Conservation (phyloP, 1,140 invertebrate genomes). For the Penaeus japonicus region DNA sequence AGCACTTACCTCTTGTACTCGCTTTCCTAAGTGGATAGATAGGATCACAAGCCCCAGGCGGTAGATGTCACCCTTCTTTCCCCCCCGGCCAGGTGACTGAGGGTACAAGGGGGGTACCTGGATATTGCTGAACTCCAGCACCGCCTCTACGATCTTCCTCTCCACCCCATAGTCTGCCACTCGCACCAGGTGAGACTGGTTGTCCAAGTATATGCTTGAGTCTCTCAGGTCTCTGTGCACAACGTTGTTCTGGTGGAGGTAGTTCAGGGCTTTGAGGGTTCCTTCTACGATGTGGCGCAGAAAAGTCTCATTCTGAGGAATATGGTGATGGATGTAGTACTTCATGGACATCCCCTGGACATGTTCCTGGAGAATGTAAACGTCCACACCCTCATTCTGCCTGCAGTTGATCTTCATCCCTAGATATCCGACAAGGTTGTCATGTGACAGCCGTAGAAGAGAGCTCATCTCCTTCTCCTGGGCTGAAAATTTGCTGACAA, state of each 20-base stretch:
- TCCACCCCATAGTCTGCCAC: conserved; percentile 52
- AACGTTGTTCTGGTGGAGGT: conserved; percentile 51
- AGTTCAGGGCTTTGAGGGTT: conserved; percentile 41
- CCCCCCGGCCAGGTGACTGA: conserved; percentile 70
- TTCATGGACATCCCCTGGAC: conserved; percentile 29
- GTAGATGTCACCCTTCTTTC: conserved; percentile 78
- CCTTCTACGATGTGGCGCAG: conserved; percentile 41
- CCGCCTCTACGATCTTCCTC: conserved; percentile 36
- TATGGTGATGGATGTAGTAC: conserved; percentile 23
- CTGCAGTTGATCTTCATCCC: conserved; percentile 28
- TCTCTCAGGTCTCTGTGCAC: conserved; percentile 55
- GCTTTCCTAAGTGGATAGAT: conserved; percentile 68
- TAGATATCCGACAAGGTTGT: conserved; percentile 33
- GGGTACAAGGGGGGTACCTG: conserved; percentile 62
- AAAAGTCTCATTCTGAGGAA: background rate
- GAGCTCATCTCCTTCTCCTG: conserved; percentile 50
- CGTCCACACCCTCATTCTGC: conserved; percentile 20
- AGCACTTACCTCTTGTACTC: conserved; percentile 63
- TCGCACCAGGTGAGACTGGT: background rate
- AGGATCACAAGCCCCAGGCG: conserved; percentile 73
- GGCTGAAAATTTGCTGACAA: conserved; percentile 31
- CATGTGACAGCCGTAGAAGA: conserved; percentile 31
- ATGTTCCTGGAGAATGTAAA: conserved; percentile 42
- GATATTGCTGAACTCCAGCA: conserved; percentile 39
- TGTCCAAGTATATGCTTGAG: conserved; percentile 43